Evolutionary conservation across 2,888 invertebrate genomes (phyloP).

Genomic region (Eumerus sabulonum): DNA sequence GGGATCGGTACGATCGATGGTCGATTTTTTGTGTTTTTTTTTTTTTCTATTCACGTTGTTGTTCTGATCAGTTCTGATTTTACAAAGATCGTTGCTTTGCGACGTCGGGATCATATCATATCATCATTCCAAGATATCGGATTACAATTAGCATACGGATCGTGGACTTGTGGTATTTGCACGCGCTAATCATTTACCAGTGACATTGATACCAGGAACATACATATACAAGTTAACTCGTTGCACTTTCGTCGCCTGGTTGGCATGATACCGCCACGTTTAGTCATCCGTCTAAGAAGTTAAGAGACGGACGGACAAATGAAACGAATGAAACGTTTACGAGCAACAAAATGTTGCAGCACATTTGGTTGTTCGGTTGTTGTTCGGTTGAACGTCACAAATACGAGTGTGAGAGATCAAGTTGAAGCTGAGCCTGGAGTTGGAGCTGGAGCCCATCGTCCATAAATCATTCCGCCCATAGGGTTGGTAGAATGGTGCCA

Average conservation of each 20-base stretch:
- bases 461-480: conserved; percentile 65
- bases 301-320: not conserved
- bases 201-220: conserved; percentile 15
- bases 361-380: not conserved
- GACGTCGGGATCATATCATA: conserved; percentile 34
- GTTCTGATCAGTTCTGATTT: conserved; percentile 64
- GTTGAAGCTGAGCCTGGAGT: no score
- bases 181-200: conserved; percentile 57
- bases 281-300: conserved; percentile 18
- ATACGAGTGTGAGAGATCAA: no score
- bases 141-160: conserved; percentile 65
- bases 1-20: no score
- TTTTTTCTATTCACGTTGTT: conserved; percentile 9
- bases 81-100: conserved; percentile 36
- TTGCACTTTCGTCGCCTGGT: not conserved
- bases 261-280: conserved; percentile 14
- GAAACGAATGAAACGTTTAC: conserved; percentile 33
- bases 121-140: conserved; percentile 60
- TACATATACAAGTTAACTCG: conserved; percentile 21
- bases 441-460: conserved; percentile 45
- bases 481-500: conserved; percentile 60
- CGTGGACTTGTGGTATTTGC: conserved; percentile 62
- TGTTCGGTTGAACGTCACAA: no score
- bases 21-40: no score
- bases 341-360: conserved; percentile 47